These are phyloP conservation scores for Sparus aurata DNA, from an alignment of 2,797 vertebrate species.

Conservation along the genomic window DNA sequence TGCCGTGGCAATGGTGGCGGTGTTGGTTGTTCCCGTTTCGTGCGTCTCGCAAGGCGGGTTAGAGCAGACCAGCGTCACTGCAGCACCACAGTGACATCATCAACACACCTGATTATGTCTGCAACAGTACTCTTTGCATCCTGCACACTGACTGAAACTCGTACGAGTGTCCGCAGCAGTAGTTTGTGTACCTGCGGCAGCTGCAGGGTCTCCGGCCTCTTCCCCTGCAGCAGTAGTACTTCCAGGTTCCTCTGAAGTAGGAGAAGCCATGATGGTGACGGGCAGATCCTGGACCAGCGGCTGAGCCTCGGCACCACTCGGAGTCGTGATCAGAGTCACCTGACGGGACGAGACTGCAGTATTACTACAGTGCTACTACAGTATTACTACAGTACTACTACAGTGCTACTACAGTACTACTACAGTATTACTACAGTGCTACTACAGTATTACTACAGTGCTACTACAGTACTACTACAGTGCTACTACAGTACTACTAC, in stretches of 20 bases:
- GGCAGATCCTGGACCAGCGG: conserved; percentile 89
- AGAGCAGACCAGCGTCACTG: conserved; percentile 70
- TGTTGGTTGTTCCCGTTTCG: conserved; percentile 89
- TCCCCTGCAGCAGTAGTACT: conserved; percentile 66
- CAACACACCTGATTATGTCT: background rate
- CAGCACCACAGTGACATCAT: conserved; percentile 20
- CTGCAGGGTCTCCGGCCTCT: conserved; percentile 68
- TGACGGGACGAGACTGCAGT: conserved; percentile 43
- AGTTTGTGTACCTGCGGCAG: too few relatives aligned
- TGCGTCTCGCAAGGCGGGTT: conserved; percentile 81
- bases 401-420: too few relatives aligned
- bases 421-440: too few relatives aligned
- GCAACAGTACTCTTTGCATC: too few relatives aligned
- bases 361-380: too few relatives aligned
- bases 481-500: too few relatives aligned
- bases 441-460: too few relatives aligned
- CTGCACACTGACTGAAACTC: background rate
- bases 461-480: too few relatives aligned
- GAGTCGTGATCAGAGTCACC: conserved; percentile 91
- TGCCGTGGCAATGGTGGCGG: too few relatives aligned
- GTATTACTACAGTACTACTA: too few relatives aligned
- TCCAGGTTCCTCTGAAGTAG: conserved; percentile 87
- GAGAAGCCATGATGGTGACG: conserved; percentile 90
- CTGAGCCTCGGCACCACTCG: conserved; percentile 90
- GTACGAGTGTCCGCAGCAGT: background rate